These are phyloP conservation scores for Cichlasoma orientale DNA, from an alignment of 2,797 vertebrate species.

Conservation along the genomic window DNA sequence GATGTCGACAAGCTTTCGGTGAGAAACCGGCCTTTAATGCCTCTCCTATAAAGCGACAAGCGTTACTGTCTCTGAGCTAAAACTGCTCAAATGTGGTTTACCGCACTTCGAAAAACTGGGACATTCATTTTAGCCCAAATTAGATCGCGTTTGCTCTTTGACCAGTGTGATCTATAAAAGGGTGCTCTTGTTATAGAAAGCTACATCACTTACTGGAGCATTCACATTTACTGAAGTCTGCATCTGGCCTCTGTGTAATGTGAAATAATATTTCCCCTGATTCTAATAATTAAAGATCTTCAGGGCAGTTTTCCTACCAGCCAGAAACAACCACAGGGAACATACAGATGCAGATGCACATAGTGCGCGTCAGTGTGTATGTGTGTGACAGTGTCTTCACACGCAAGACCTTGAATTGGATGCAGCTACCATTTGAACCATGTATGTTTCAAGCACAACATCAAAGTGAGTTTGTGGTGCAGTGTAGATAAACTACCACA, in stretches of 20 bases:
- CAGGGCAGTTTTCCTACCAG: conserved; percentile 16
- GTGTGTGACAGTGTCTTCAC: not conserved
- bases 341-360: too few species aligned
- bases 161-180: not conserved
- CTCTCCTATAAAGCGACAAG: not conserved
- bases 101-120: not conserved
- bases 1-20: conserved; percentile 99
- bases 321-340: not conserved
- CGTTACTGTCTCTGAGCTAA: not conserved
- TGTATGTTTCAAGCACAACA: not conserved
- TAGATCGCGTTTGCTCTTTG: not conserved
- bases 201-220: not conserved
- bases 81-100: conserved; percentile 13
- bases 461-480: not conserved
- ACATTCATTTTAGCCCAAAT: not conserved
- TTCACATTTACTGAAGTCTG: not conserved
- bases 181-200: conserved; percentile 1
- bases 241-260: not conserved
- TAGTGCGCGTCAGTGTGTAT: too few species aligned
- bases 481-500: conserved; percentile 34
- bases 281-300: conserved; percentile 30
- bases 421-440: not conserved
- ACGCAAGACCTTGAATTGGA: not conserved
- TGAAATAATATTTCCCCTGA: conserved; percentile 43
- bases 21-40: conserved; percentile 48